These are phyloP conservation scores for Cuculus canorus DNA, from an alignment of 2,797 vertebrate genomes.

Conservation along the genomic window DNA sequence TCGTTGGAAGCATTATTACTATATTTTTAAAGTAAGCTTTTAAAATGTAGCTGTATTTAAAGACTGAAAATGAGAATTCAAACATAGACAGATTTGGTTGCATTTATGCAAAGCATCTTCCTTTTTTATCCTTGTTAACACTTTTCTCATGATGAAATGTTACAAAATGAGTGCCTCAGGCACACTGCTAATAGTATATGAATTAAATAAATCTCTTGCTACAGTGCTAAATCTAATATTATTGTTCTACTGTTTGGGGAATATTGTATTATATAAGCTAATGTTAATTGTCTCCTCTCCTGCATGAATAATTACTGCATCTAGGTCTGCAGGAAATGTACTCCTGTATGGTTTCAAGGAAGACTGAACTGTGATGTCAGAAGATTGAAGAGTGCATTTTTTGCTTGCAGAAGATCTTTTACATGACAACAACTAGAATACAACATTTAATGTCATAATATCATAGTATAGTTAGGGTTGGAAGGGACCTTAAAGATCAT, in stretches of 20 bases:
- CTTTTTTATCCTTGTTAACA: not conserved
- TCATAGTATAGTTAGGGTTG: no score
- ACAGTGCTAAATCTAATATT: constrained; percentile 5
- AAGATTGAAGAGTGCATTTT: not conserved
- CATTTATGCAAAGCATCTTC: not conserved
- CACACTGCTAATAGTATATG: not conserved
- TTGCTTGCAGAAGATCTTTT: not conserved
- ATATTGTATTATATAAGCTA: constrained; percentile 19
- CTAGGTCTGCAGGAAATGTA: not conserved
- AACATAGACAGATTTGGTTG: not conserved
- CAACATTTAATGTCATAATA: not conserved
- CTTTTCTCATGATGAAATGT: constrained; percentile 11
- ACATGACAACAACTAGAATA: not conserved
- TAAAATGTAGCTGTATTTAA: constrained; percentile 6
- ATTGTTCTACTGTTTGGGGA: constrained; percentile 1
- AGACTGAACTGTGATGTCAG: not conserved
- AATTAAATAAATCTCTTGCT: constrained; percentile 33
- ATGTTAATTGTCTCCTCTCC: not conserved
- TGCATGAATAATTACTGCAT: not conserved
- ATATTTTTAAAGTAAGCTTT: constrained; percentile 3
- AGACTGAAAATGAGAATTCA: constrained; percentile 36
- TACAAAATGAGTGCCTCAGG: not conserved
- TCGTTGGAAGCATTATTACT: not conserved
- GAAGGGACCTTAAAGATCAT: no score
- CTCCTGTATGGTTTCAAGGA: not conserved